phyloP scores from a whole-genome alignment of 2,113 vertebrate species.

The Aegypius monachus region DNA sequence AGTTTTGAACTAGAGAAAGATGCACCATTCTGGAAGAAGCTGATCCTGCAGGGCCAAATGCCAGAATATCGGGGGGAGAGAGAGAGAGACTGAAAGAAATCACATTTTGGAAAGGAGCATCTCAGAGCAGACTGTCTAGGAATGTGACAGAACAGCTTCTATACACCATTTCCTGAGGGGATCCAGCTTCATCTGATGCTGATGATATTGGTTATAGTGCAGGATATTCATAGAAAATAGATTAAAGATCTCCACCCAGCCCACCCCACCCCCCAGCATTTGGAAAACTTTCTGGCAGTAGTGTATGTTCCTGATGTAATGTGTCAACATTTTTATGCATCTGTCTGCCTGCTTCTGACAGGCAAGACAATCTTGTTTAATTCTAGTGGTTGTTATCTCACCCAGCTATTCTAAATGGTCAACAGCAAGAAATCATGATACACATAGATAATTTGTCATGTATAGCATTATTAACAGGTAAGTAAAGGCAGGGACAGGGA shows the following conservation, averaged over 20 bases:
- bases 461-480: neutral
- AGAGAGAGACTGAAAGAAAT: neutral
- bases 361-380: neutral
- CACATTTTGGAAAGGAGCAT: slow-evolving; percentile 2
- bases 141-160: slow-evolving; percentile 17
- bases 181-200: neutral
- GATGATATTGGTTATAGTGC: neutral
- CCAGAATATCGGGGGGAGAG: neutral
- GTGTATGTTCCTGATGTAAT: neutral
- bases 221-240: neutral
- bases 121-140: neutral
- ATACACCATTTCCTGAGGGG: neutral
- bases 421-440: neutral
- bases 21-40: neutral
- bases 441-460: neutral
- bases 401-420: neutral
- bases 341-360: neutral
- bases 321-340: neutral
- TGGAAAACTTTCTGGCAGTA: neutral
- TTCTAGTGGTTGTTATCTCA: neutral
- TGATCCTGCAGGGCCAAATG: neutral
- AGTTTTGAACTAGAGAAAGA: neutral
- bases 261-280: neutral
- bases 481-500: neutral
- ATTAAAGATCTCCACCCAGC: neutral